phyloP scores from a whole-genome alignment of 64 coral and sea anemone species.

The Montipora capricornis region DNA sequence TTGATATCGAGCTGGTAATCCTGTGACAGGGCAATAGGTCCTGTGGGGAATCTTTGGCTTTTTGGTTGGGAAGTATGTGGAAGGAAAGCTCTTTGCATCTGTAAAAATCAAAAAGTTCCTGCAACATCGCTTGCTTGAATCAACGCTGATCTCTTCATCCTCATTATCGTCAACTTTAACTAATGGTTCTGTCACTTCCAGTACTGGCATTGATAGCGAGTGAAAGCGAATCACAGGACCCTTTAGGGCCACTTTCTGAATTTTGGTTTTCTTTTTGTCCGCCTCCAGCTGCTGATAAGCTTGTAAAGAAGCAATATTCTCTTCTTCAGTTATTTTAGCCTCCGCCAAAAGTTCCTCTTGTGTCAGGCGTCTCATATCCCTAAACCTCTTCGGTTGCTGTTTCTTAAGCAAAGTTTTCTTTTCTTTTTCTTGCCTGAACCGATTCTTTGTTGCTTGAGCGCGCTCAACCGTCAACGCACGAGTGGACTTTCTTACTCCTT shows the following conservation, averaged over 20 bases:
- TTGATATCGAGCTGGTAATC: conserved; percentile 68
- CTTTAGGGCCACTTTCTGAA: conserved; percentile 81
- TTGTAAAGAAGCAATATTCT: conserved; percentile 82
- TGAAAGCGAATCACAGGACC: conserved; percentile 85
- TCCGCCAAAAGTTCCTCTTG: conserved; percentile 93
- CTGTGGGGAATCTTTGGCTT: conserved; percentile 82
- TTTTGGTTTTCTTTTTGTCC: conserved; percentile 93
- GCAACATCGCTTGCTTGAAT: conserved; percentile 85
- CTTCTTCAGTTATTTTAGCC: conserved; percentile 91
- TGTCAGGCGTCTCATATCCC: conserved; percentile 78
- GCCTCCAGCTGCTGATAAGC: conserved; percentile 91
- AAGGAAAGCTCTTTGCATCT: conserved; percentile 93
- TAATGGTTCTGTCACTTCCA: conserved; percentile 80
- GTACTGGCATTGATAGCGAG: conserved; percentile 91
- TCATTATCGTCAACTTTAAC: conserved; percentile 88
- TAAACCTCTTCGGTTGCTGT: conserved; percentile 73
- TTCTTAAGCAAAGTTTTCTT: conserved; percentile 69
- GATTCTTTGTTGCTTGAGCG: conserved; percentile 83
- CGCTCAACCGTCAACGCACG: conserved; percentile 81
- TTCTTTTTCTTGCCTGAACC: conserved; percentile 79
- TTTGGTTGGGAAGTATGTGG: conserved; percentile 87
- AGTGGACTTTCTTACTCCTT: conserved; percentile 82
- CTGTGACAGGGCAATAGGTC: conserved; percentile 89
- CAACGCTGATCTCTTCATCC: conserved; percentile 76
- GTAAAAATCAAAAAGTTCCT: conserved; percentile 96